Conservation (phyloP, 2,113 vertebrate species). For the Calonectris borealis region DNA sequence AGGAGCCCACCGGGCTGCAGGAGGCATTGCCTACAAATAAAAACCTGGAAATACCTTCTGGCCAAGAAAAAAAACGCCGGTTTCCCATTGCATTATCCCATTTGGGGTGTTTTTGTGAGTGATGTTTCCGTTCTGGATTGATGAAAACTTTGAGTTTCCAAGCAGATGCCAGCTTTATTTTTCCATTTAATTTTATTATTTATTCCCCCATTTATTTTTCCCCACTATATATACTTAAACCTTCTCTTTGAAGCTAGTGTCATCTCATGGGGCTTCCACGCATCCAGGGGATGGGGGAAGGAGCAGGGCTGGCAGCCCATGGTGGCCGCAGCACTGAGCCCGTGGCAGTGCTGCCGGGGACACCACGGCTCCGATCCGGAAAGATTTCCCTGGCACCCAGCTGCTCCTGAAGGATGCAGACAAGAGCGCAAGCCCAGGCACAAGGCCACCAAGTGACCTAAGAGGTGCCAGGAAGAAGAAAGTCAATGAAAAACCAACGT, state of each 20-base stretch:
- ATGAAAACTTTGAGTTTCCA: background rate
- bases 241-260: background rate
- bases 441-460: background rate
- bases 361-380: rapidly evolving
- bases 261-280: background rate
- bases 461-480: background rate
- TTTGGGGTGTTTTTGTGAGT: background rate
- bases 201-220: background rate
- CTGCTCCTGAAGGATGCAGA: background rate
- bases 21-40: background rate
- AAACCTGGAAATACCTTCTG: background rate
- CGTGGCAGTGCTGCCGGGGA: rapidly evolving
- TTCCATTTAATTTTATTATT: background rate
- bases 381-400: background rate
- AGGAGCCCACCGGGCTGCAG: background rate
- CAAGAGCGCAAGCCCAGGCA: rapidly evolving
- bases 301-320: background rate
- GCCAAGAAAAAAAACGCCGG: rapidly evolving
- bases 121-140: background rate
- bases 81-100: background rate
- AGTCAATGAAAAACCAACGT: background rate
- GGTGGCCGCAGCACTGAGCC: background rate
- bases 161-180: background rate
- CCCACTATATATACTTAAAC: too few relatives aligned
- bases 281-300: background rate